Evolutionary conservation across 2,888 invertebrate genomes (phyloP).

Genomic region (Sericinus montela): DNA sequence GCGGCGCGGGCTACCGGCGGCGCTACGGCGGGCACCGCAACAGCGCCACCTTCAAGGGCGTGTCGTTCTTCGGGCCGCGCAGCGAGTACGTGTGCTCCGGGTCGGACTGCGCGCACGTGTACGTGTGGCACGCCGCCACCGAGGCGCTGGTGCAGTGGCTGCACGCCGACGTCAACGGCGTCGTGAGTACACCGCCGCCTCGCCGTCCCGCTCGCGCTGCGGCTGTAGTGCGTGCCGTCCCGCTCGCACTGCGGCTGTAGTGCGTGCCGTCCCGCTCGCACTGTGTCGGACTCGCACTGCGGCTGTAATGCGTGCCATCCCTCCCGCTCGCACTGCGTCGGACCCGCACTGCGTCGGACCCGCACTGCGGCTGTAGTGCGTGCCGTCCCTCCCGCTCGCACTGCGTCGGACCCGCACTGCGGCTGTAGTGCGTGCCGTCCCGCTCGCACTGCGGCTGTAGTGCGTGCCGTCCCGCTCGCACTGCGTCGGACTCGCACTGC

Average conservation of each 20-base stretch:
- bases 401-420: no score
- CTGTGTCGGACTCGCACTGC: no score
- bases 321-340: no score
- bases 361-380: no score
- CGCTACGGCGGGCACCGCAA: slow-evolving; percentile 82
- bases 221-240: not conserved
- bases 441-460: no score
- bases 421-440: no score
- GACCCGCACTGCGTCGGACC: no score
- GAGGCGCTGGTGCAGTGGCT: slow-evolving; percentile 95
- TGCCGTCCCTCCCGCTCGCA: no score
- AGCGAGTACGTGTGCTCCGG: slow-evolving; percentile 96
- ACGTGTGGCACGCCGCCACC: slow-evolving; percentile 93
- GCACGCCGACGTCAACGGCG: slow-evolving; percentile 88
- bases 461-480: no score
- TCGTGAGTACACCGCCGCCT: slow-evolving; percentile 81
- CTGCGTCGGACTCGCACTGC: no score
- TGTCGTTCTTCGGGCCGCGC: slow-evolving; percentile 94
- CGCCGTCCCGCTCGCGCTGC: not conserved
- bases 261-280: no score
- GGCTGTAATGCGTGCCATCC: no score
- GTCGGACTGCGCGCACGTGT: slow-evolving; percentile 93
- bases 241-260: not conserved
- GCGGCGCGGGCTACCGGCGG: slow-evolving; percentile 69
- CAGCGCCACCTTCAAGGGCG: slow-evolving; percentile 90